Conservation (phyloP, 1,140 invertebrate genomes). For the Varroa destructor region DNA sequence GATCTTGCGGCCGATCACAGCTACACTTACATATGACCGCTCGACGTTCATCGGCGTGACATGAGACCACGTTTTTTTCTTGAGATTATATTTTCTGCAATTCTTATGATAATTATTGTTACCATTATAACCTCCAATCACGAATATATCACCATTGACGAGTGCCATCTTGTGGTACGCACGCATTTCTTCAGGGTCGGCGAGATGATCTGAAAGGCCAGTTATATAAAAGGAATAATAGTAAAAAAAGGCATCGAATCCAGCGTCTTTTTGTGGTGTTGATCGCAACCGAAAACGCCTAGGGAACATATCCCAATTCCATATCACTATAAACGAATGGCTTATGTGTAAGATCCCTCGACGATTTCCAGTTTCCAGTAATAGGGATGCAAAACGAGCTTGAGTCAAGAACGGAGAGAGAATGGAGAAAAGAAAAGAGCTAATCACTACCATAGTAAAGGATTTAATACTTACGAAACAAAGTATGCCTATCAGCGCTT, state of each 20-base stretch:
- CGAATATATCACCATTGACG: constrained; percentile 54
- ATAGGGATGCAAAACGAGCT: too few relatives aligned
- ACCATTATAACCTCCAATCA: constrained; percentile 62
- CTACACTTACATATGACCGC: constrained; percentile 61
- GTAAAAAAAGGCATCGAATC: too few relatives aligned
- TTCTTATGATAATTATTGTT: constrained; percentile 55
- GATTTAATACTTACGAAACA: not conserved
- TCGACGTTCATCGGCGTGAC: constrained; percentile 56
- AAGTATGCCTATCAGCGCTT: constrained; percentile 10
- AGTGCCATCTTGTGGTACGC: constrained; percentile 61
- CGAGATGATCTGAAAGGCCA: not conserved
- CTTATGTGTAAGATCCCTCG: too few relatives aligned
- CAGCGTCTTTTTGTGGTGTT: too few relatives aligned
- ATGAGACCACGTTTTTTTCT: constrained; percentile 51
- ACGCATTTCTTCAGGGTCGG: constrained; percentile 38
- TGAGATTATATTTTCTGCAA: constrained; percentile 53
- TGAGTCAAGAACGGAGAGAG: too few relatives aligned
- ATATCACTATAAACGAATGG: too few relatives aligned
- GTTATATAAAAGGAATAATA: too few relatives aligned
- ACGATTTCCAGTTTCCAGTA: too few relatives aligned
- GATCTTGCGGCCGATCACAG: constrained; percentile 44
- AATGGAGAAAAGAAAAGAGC: too few relatives aligned
- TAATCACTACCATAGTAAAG: too few relatives aligned
- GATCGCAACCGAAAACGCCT: too few relatives aligned
- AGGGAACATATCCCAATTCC: too few relatives aligned